Evolutionary conservation across 2,888 invertebrate species (phyloP), one percentile per base, ranked within the genome.

Genomic region (Agrilus mali): DNA sequence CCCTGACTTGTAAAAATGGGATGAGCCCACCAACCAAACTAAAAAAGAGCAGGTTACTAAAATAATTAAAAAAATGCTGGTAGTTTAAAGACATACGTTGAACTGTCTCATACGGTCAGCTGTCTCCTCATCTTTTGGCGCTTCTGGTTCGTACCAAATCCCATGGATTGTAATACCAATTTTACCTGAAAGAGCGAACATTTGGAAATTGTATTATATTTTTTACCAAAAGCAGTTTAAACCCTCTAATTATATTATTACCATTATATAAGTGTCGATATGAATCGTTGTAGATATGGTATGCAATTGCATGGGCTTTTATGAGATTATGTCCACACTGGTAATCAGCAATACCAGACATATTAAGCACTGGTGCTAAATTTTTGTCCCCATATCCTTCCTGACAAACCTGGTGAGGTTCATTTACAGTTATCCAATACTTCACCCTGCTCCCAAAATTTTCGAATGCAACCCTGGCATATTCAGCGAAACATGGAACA

Each of bases 11-110:
- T 71, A 59, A 78, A 76, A 32, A 84, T 77, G 2, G 84, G 80
- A 60, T 82, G 70, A 0, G 74, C 73, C 55, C 75, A 78, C 79
- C 80, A 79, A 31, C 79, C 79, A 40, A 77, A 67, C 74, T 75
- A 61, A 33, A 66, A 14, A 14, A 22, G 2, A 22, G 17, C 6
- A 7, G 7, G 13, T 33, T 7, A 33, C 7, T 34, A 14, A 15
- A 15, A 35, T 35, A 13, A 12, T 33, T 3, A 16, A 16, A 8
- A 4, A 13, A 7, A 22, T 15, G 17, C 12, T 15, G 6, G 20
- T 5, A 27, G 27, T 27, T 27, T 12, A 31, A 15, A 3, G 17
- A 16, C 20, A 1, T 50, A 76, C 76, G 53, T 68, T 66, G 65
- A 75, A 73, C 53, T 73, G 69, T 36, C 69, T 59, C 52, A 69